phyloP scores from a whole-genome alignment of 2,888 invertebrate species.

The Formica aserva region DNA sequence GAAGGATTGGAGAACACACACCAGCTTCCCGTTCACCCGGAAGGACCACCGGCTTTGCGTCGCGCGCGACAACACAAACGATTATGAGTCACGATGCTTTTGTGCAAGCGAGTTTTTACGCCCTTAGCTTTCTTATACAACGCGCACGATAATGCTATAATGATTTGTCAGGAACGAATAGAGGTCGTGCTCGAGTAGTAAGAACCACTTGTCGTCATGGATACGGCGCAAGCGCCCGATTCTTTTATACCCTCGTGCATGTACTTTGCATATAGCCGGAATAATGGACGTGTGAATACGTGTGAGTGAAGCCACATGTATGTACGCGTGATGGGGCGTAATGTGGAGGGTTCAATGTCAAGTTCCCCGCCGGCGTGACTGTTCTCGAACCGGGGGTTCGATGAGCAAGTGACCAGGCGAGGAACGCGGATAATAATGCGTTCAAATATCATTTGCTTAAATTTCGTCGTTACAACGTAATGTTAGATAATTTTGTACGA shows the following conservation, averaged over 20 bases:
- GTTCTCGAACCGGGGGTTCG: slow-evolving; percentile 44
- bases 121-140: slow-evolving; percentile 41
- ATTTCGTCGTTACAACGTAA: background rate
- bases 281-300: slow-evolving; percentile 42
- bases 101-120: slow-evolving; percentile 23
- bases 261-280: slow-evolving; percentile 62
- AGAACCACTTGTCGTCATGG: slow-evolving; percentile 66
- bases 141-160: slow-evolving; percentile 64
- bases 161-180: slow-evolving; percentile 67
- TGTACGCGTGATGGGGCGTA: slow-evolving; percentile 23
- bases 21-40: background rate
- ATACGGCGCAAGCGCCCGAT: slow-evolving; percentile 65
- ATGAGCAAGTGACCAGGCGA: background rate
- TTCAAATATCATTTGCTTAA: background rate
- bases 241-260: slow-evolving; percentile 29
- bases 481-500: background rate
- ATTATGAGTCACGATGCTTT: slow-evolving; percentile 29
- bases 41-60: background rate
- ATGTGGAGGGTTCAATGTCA: slow-evolving; percentile 70
- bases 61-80: slow-evolving; percentile 6
- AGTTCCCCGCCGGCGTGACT: slow-evolving; percentile 53
- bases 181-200: slow-evolving; percentile 67
- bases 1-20: background rate
- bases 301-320: background rate
- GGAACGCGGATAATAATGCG: slow-evolving; percentile 1